Conservation (phyloP, 1,140 invertebrate species). For the Philotrypesis tridentata region DNA sequence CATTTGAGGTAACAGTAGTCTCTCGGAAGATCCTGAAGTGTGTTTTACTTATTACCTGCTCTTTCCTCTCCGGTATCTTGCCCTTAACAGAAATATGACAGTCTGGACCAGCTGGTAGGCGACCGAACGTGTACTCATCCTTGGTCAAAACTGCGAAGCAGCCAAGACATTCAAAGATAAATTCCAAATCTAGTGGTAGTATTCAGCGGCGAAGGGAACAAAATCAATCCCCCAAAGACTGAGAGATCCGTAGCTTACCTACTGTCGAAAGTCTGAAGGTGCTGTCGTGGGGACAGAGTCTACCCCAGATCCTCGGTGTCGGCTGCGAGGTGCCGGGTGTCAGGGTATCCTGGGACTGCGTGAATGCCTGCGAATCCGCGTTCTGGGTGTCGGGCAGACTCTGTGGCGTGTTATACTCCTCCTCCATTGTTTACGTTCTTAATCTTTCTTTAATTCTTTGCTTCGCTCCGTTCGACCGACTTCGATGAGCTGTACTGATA, state of each 20-base stretch:
- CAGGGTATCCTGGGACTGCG: conserved; percentile 55
- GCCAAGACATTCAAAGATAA: neutral
- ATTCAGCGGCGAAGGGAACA: neutral
- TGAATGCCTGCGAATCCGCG: conserved; percentile 50
- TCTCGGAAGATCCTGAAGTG: conserved; percentile 65
- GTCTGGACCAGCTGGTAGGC: conserved; percentile 18
- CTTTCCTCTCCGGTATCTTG: conserved; percentile 36
- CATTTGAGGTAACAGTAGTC: conserved; percentile 51
- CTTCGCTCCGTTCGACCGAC: neutral
- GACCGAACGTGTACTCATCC: conserved; percentile 62
- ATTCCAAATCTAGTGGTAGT: too few species aligned
- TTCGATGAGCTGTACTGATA: neutral
- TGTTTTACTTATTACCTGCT: conserved; percentile 62
- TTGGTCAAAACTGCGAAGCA: conserved; percentile 58
- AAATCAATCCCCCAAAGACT: neutral
- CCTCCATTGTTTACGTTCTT: conserved; percentile 16
- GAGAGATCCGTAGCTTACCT: conserved; percentile 52
- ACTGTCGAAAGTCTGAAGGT: conserved; percentile 42
- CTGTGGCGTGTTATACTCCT: conserved; percentile 40
- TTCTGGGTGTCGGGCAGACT: conserved; percentile 62
- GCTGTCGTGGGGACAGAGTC: conserved; percentile 54
- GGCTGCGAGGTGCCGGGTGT: neutral
- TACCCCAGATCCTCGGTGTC: conserved; percentile 56
- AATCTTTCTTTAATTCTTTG: neutral
- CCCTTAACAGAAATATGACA: conserved; percentile 58